These are phyloP conservation scores for Apostichopus japonicus DNA, from an alignment of 35 echinoderm and acorn worm genomes.

Conservation along the genomic window DNA sequence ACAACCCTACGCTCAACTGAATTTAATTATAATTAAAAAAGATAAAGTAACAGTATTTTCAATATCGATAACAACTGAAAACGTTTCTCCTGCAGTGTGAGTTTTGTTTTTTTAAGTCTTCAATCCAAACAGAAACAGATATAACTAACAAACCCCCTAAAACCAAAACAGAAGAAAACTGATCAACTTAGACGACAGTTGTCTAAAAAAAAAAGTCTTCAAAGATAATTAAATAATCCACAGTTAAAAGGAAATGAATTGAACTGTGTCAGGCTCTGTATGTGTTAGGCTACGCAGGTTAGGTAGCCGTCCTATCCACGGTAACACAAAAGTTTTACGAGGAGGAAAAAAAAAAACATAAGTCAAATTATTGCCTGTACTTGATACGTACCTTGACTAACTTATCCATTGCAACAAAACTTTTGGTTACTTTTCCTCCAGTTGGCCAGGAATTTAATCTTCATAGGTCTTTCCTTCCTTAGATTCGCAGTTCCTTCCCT, in stretches of 20 bases:
- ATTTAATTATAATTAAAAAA: neutral
- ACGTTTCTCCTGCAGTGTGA: neutral
- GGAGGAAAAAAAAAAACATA: neutral
- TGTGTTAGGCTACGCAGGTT: neutral
- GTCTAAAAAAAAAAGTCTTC: too few species aligned
- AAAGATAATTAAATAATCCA: neutral
- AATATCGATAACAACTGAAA: neutral
- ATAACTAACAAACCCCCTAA: neutral
- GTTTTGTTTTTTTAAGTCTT: neutral
- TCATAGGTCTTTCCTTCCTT: conserved; percentile 67
- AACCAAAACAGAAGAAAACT: too few species aligned
- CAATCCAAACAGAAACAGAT: too few species aligned
- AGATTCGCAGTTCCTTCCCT: conserved; percentile 56
- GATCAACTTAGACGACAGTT: too few species aligned
- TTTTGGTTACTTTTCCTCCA: conserved; percentile 50
- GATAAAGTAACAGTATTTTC: neutral
- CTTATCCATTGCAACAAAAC: conserved; percentile 50
- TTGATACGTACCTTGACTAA: conserved; percentile 63
- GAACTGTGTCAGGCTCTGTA: too few species aligned
- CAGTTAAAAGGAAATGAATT: neutral
- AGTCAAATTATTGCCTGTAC: conserved; percentile 17
- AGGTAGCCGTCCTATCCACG: neutral
- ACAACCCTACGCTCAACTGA: neutral
- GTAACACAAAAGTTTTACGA: neutral
- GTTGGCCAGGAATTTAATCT: conserved; percentile 61